Base-by-base conservation (phyloP, 2,888 invertebrate genomes). In the Phrixothrix hirtus region DNA sequence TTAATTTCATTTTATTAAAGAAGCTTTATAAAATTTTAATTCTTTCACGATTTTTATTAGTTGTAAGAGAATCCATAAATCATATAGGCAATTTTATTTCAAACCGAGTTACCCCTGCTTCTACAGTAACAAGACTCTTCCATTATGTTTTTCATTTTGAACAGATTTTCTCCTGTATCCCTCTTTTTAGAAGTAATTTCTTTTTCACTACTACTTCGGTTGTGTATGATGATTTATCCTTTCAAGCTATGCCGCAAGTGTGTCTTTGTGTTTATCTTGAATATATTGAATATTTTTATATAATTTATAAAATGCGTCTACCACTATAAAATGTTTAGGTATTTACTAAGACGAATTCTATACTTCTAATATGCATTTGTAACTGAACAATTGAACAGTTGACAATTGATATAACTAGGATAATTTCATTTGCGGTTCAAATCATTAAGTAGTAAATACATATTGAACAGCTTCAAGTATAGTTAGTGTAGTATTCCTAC, bases 111-210 rank as follows among this genome's bases (percentile, higher is more conserved):
- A 44, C 44, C 38, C 43, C 30, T 36, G 37, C 35, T 48, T 37
- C 34, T 34, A 27, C 44, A 38, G 38, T 43, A 47, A 54, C 54
- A 54, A 47, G 54, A 47, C 48, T 54, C 43, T 54, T 48, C 54
- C 54, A 54, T 53, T 53, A 53, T 42, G 42, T 47, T 53, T 53
- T 53, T 50, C 46, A 53, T 54, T 54, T 48, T 48, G 39, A 48
- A 43, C 54, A 54, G 54, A 54, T 54, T 54, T 54, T 48, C 43
- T 42, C 30, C 43, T 46, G 32, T 53, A 50, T 47, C 46, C 47
- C 38, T 35, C 41, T 43, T 48, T 48, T 47, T 48, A 36, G 30
- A 43, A 54, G 38, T 43, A 47, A 54, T 54, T 54, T 54, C 25
- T 35, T 48, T 50, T 43, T 50, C 43, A 13, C 26, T 29, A 42